Evolutionary conservation across 2,888 invertebrate genomes (phyloP), one percentile per base, ranked within the genome.

Genomic region (Phyto melanocephala): DNA sequence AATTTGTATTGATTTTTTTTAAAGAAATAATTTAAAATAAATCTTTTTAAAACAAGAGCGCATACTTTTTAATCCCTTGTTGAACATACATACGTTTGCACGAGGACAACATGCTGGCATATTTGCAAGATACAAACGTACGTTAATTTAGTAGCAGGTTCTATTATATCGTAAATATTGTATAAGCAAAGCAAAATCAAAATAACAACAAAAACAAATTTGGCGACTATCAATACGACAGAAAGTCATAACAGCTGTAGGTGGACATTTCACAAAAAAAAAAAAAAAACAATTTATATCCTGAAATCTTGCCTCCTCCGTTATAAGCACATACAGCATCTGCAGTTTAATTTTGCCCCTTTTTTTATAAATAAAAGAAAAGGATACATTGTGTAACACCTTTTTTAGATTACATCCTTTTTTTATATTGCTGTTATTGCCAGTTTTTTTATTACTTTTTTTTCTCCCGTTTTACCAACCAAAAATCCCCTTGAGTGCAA

Each of bases 101-200:
- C 54, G 63, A 45, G n/a, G 54, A 71, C 76, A 70, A 68, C 63
- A 65, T 56, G 67, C 54, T 70, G 74, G 47, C 81, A 56, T 77
- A 28, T 52, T 76, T 76, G 60, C 60, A 67, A 76, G 65, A 71
- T 63, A 60, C 50, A 62, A 65, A 45, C 42, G 33, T 56, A 65
- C 45, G 65, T 65, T 52, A 42, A 75, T 81, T 50, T 47, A 70
- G 68, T 74, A 74, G 2, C 35, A 17, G 5, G 15, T 17, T 17
- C 1, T 45, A 17, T 45, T 45, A n/a, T n/a, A 22, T 40, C 60
- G 76, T 68, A 77, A 68, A 77, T 62, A 68, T 65, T 58, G 62
- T 65, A 72, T 72, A 72, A 72, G 71, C 47, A 17, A 47, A 56
- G 24, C n/a, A 72, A 7, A 28, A 76, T 2, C 1, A 24, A 58